Conservation (phyloP, 2,113 vertebrate species). For the Microcebus lehilahytsara region DNA sequence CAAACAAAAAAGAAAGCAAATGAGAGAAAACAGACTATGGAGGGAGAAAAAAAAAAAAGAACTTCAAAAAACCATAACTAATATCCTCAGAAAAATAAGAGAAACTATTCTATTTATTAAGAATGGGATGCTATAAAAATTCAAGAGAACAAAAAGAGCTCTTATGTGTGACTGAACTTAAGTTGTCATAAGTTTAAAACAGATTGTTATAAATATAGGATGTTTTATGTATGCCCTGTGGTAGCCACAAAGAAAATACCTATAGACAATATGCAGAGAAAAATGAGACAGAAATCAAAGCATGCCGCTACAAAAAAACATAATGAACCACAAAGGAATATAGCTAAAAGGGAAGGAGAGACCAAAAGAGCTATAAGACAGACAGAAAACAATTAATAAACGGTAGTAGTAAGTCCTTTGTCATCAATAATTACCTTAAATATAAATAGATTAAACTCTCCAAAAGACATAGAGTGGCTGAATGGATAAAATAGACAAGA, state of each 20-base stretch:
- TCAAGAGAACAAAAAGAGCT: too few species aligned
- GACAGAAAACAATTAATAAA: slow-evolving; percentile 24
- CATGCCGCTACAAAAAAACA: not conserved
- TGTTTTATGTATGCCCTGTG: not conserved
- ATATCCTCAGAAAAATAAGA: too few species aligned
- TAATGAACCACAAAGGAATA: not conserved
- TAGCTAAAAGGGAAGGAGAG: not conserved
- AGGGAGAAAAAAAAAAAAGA: not conserved
- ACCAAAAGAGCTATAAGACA: not conserved
- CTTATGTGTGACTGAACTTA: too few species aligned
- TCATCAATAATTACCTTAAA: slow-evolving; percentile 15
- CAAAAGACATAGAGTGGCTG: not conserved
- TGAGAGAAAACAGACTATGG: slow-evolving; percentile 18
- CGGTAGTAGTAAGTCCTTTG: not conserved
- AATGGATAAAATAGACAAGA: slow-evolving; percentile 12
- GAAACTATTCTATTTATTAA: too few species aligned
- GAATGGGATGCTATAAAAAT: too few species aligned
- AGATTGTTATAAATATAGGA: not conserved
- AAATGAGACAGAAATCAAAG: slow-evolving; percentile 46
- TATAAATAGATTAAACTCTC: slow-evolving; percentile 13
- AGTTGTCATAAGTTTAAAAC: not conserved
- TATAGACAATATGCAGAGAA: slow-evolving; percentile 11
- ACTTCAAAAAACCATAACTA: not conserved
- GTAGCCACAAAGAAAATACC: slow-evolving; percentile 40
- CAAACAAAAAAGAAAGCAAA: slow-evolving; percentile 31